phyloP scores from a whole-genome alignment of 2,113 vertebrate genomes.

The Mixornis gularis region DNA sequence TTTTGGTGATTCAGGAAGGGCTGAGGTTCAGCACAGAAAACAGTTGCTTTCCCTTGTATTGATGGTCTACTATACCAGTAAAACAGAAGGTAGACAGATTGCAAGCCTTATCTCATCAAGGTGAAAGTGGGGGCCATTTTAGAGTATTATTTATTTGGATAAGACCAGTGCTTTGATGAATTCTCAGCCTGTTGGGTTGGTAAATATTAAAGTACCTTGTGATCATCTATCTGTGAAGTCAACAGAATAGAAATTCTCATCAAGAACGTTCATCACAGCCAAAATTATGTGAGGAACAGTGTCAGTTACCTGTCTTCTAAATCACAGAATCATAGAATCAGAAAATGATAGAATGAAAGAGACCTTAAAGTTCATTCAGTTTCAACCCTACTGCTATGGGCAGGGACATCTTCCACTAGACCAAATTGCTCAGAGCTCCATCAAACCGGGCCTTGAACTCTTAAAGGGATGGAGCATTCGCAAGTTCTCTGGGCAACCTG shows the following conservation, averaged over 20 bases:
- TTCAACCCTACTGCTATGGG: neutral
- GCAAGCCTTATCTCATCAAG: neutral
- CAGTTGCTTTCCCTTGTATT: neutral
- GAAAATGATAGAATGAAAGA: neutral
- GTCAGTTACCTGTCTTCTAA: neutral
- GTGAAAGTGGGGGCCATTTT: neutral
- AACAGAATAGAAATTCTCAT: neutral
- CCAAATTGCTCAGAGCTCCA: neutral
- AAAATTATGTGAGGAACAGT: neutral
- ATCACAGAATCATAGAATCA: too few relatives aligned
- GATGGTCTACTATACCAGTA: neutral
- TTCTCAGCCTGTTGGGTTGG: neutral
- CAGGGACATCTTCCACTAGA: neutral
- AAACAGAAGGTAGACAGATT: neutral
- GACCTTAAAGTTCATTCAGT: neutral
- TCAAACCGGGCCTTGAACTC: neutral
- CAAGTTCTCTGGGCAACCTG: neutral
- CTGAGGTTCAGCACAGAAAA: neutral
- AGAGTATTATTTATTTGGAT: neutral
- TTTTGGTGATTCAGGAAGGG: neutral
- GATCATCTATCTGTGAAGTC: neutral
- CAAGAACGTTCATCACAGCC: neutral
- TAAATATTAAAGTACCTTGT: neutral
- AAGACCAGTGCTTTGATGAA: neutral
- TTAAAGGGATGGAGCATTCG: neutral